Percentiles rank a stretch among this genome's conserved stretches.
These are phyloP conservation scores for Drosophila conformis DNA, from an alignment of 2,888 invertebrate species.

Conservation along the genomic window DNA sequence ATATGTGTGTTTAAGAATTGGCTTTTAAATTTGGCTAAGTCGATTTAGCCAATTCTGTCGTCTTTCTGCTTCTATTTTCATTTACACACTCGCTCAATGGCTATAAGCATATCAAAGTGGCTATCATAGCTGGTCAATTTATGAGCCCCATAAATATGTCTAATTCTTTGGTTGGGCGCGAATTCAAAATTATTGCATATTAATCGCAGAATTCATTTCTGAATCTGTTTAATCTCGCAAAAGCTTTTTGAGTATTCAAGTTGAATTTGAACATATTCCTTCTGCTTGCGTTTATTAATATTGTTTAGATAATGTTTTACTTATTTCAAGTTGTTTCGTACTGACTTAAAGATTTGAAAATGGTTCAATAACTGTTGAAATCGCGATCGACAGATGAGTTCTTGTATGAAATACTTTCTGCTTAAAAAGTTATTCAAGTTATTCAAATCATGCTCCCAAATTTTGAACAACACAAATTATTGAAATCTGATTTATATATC, in stretches of 20 bases:
- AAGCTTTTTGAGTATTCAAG: background rate
- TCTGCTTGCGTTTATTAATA: no score
- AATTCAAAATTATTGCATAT: slow-evolving; percentile 8
- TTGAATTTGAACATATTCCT: background rate
- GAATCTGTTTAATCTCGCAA: background rate
- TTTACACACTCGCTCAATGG: slow-evolving; percentile 29
- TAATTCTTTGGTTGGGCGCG: slow-evolving; percentile 66
- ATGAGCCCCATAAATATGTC: slow-evolving; percentile 75
- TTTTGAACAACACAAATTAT: no score
- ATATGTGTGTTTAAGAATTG: background rate
- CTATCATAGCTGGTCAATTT: slow-evolving; percentile 66
- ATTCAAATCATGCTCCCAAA: no score
- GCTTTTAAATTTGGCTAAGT: background rate
- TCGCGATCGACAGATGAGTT: background rate
- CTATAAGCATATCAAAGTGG: slow-evolving; percentile 21
- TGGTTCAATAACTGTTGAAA: no score
- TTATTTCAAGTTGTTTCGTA: background rate
- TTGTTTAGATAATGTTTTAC: background rate
- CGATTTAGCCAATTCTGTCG: background rate
- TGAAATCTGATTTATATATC: no score
- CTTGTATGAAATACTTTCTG: background rate
- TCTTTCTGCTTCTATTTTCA: background rate
- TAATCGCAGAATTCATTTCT: slow-evolving; percentile 5
- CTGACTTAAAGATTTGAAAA: no score
- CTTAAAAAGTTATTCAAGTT: background rate